Base-by-base conservation (phyloP, 2,888 invertebrate genomes). In the Euzophera pinguis region DNA sequence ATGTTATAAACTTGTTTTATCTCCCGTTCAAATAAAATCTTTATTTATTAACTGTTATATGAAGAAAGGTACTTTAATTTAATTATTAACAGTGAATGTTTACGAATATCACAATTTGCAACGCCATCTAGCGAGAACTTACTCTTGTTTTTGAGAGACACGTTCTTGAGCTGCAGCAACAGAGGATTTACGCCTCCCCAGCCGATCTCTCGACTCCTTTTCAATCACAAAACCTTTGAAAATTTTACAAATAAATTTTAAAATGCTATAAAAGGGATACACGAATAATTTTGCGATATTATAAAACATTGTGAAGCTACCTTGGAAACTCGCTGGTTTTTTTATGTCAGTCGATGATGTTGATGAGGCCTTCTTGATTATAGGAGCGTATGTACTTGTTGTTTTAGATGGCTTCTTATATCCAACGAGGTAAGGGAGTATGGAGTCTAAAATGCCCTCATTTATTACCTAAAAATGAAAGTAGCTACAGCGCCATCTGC, bases 401-500 rank as follows among this genome's bases (percentile, higher is more conserved):
- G 93, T 84, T 72, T 92, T 93, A 16, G 76, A 58, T 0, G 93
- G 92, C 57, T 90, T 91, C 56, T 83, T 87, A 55, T 90, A 88
- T 4, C 90, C 90, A 10, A 94, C 90, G 60, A 96, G 91, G 69
- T 95, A 95, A 0, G 96, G 95, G 47, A 96, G 78, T 53, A 97
- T 94, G 0, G 96, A 95, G 81, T 97, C 97, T 47, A 96, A 79
- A 55, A 97, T 91, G 9, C 96, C 96, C 84, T 96, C 96, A 47
- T 94, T 94, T 57, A 97, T 91, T 0, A 96, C 93, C 84, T 95
- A 82, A 60, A 92, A 91, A 34, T n/a, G 63, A 69, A 77, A 54
- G 82, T 60, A 64, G 16, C 3, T 14, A 53, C 9, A 68, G 57
- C 64, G 75, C 63, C 73, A 78, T 73, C 83, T 75, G 82, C 84